Evolutionary conservation across 2,888 invertebrate species (phyloP).

Genomic region (Steromphala cineraria): DNA sequence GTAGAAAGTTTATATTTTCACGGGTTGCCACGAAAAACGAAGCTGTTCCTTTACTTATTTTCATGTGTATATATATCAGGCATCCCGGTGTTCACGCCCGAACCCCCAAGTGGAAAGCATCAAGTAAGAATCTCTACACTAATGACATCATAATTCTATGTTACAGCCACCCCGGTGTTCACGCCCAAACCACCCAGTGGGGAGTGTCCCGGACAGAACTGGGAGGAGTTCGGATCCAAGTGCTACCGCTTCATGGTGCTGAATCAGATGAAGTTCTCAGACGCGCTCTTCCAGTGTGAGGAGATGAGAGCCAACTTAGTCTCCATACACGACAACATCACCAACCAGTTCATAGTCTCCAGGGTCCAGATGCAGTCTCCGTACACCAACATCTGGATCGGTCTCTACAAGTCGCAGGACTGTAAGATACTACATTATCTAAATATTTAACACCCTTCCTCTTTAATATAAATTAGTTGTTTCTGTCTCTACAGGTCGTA

Average conservation of each 20-base stretch:
- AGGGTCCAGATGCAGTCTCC: constrained; percentile 33
- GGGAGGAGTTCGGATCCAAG: constrained; percentile 40
- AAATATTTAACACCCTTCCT: neutral
- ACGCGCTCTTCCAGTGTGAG: constrained; percentile 47
- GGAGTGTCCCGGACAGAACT: constrained; percentile 41
- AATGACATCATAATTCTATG: neutral
- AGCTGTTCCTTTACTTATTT: too few relatives aligned
- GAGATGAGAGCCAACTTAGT: constrained; percentile 42
- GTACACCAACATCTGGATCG: constrained; percentile 50
- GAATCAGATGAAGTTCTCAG: constrained; percentile 38
- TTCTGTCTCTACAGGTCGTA: too few relatives aligned
- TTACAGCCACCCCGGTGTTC: constrained; percentile 45
- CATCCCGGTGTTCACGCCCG: too few relatives aligned
- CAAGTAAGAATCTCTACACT: too few relatives aligned
- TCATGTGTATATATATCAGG: too few relatives aligned
- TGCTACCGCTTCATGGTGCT: constrained; percentile 47
- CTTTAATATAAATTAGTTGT: neutral
- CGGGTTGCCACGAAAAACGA: too few relatives aligned
- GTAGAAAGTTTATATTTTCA: too few relatives aligned
- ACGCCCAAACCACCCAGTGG: constrained; percentile 53
- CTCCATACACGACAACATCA: constrained; percentile 49
- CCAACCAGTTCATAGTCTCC: constrained; percentile 42
- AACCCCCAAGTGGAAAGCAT: too few relatives aligned
- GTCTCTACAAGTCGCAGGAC: constrained; percentile 49
- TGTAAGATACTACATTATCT: constrained; percentile 34